phyloP scores from a whole-genome alignment of 2,888 invertebrate species.

The Ophion obscuratus region DNA sequence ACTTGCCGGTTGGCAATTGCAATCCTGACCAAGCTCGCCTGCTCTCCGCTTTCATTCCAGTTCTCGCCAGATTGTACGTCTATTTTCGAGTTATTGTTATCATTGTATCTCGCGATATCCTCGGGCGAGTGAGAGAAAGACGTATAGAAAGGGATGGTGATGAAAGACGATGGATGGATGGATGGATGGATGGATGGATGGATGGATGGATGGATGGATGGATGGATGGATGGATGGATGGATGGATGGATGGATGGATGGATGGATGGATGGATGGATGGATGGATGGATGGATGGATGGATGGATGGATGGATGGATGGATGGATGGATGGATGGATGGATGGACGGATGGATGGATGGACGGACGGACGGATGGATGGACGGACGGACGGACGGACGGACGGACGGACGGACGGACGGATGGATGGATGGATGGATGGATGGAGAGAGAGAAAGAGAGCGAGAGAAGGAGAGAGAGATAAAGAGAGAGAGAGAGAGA shows the following conservation, averaged over 20 bases:
- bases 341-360: not conserved
- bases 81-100: slow-evolving; percentile 51
- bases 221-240: not conserved
- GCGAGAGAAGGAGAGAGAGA: not conserved
- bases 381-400: too few relatives aligned
- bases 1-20: slow-evolving; percentile 42
- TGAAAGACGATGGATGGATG: too few relatives aligned
- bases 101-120: slow-evolving; percentile 48
- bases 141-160: not conserved
- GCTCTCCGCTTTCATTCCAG: slow-evolving; percentile 43
- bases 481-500: not conserved
- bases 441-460: not conserved
- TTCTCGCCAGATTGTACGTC: slow-evolving; percentile 11
- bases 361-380: not conserved
- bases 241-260: not conserved
- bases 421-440: not conserved
- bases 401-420: not conserved
- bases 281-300: not conserved
- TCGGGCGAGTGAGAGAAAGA: slow-evolving; percentile 9
- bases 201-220: too few relatives aligned
- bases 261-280: not conserved
- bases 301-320: not conserved
- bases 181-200: not conserved
- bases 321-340: not conserved
- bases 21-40: slow-evolving; percentile 54